A percentile compares a stretch with the other conserved stretches of the same genome.
Evolutionary conservation across 2,797 vertebrate species (phyloP).

Genomic region (Chanos chanos): DNA sequence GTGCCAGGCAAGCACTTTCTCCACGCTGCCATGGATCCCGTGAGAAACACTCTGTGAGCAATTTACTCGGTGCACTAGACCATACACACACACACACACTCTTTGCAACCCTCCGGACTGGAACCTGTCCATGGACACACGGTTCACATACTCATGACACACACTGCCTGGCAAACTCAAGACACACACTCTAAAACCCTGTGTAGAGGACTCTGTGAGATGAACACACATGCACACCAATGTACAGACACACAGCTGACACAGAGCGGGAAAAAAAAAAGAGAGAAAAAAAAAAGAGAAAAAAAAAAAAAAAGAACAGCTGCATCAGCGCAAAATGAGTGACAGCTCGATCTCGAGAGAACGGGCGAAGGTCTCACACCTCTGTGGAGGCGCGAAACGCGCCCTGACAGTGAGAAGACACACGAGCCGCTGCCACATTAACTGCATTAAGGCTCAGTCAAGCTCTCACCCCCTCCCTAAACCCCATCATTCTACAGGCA

Average conservation of each 20-base stretch:
- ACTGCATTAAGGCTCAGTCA: no score
- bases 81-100: neutral
- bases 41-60: neutral
- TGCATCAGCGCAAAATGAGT: neutral
- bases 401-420: neutral
- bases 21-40: no score
- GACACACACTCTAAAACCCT: no score
- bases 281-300: no score
- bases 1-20: slow-evolving; percentile 2
- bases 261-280: no score
- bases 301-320: slow-evolving; percentile 15
- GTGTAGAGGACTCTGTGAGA: no score
- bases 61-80: neutral
- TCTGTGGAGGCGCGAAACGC: neutral
- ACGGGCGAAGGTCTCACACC: neutral
- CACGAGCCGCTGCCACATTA: neutral
- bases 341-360: neutral
- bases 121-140: slow-evolving; percentile 6
- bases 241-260: slow-evolving; percentile 5
- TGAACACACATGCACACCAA: neutral
- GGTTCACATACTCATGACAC: neutral
- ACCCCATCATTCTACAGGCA: no score
- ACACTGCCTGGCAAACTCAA: neutral
- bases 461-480: no score
- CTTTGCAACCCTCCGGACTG: no score